Base-by-base conservation (phyloP, 2,888 invertebrate species). In the Acleris sparsana region DNA sequence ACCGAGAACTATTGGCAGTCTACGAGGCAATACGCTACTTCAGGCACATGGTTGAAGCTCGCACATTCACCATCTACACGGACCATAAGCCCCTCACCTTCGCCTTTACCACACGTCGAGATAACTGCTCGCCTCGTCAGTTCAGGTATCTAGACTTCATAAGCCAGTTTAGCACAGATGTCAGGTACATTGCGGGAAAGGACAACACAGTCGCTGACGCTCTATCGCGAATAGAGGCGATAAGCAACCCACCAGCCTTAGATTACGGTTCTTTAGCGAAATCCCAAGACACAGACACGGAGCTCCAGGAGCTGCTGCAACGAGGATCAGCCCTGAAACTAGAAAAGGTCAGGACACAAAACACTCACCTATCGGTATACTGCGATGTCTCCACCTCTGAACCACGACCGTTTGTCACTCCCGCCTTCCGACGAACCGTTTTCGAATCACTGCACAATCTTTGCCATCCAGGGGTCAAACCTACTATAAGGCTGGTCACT, bases 1-100 rank as follows among this genome's bases (percentile, higher is more conserved):
- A 89, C 61, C 64, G 74, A 0, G 84, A 87, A 69, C 74, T 89
- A 0, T 70, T 84, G 4, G 85, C 84, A 0, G 79, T 82, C 3
- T 87, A 84, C 62, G 68, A 73, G 57, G 79, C 80, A 0, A 72
- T 87, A 0, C 76, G 76, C 58, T 71, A 82, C 64, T 86, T 86
- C 69, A 70, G 78, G 7, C 73, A 82, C 39, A 76, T 84, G 74
- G 49, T 88, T 0, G 87, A 89, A 73, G 83, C 78, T 0, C 69
- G 77, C 43, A 77, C 82, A 51, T 71, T 72, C 29, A 48, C 62
- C 0, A 74, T 85, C 1, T 75, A 69, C 22, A 85, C 83, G 0
- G 83, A 85, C 72, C 85, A 82, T 65, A 84, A 82, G 53, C 83
- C 82, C 0, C 61, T 85, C 18, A 69, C 67, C 0, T 82, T 69